Evolutionary conservation across 2,797 vertebrate species (phyloP).

Genomic region (Oryzias dopingdopingensis): DNA sequence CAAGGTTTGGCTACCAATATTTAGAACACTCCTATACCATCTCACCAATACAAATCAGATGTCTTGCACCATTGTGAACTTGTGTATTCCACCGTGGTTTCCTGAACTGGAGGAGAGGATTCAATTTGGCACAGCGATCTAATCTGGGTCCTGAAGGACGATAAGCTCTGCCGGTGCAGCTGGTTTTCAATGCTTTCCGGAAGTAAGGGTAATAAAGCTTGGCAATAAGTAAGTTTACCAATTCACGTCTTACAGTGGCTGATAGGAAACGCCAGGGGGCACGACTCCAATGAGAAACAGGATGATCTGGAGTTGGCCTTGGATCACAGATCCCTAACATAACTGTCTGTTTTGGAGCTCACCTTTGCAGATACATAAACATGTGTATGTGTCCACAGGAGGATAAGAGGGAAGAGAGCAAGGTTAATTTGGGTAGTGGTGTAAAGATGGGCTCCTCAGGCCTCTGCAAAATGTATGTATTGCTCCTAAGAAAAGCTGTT

Average conservation of each 20-base stretch:
- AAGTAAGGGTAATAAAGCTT: slow-evolving; percentile 68
- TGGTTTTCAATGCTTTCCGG: slow-evolving; percentile 55
- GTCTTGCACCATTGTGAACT: slow-evolving; percentile 51
- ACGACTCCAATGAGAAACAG: slow-evolving; percentile 39
- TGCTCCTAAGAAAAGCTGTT: slow-evolving; percentile 42
- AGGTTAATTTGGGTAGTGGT: slow-evolving; percentile 3
- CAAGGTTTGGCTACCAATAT: slow-evolving; percentile 20
- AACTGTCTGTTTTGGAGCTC: slow-evolving; percentile 41
- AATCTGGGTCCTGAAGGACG: slow-evolving; percentile 71
- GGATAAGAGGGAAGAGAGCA: slow-evolving; percentile 9
- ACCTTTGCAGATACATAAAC: slow-evolving; percentile 51
- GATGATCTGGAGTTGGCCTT: slow-evolving; percentile 65
- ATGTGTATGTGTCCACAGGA: slow-evolving; percentile 27
- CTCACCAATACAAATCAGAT: slow-evolving; percentile 52
- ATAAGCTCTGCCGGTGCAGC: slow-evolving; percentile 65
- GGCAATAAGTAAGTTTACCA: slow-evolving; percentile 65
- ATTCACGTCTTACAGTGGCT: slow-evolving; percentile 66
- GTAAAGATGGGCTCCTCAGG: slow-evolving; percentile 8
- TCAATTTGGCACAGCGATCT: slow-evolving; percentile 79
- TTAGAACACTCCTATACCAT: slow-evolving; percentile 21
- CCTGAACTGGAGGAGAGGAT: slow-evolving; percentile 53
- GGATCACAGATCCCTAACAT: slow-evolving; percentile 38
- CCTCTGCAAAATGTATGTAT: slow-evolving; percentile 36
- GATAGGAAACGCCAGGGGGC: slow-evolving; percentile 42
- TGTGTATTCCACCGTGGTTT: slow-evolving; percentile 63